These are phyloP conservation scores for Archegozetes longisetosus DNA, from an alignment of 1,140 invertebrate genomes.

Conservation along the genomic window DNA sequence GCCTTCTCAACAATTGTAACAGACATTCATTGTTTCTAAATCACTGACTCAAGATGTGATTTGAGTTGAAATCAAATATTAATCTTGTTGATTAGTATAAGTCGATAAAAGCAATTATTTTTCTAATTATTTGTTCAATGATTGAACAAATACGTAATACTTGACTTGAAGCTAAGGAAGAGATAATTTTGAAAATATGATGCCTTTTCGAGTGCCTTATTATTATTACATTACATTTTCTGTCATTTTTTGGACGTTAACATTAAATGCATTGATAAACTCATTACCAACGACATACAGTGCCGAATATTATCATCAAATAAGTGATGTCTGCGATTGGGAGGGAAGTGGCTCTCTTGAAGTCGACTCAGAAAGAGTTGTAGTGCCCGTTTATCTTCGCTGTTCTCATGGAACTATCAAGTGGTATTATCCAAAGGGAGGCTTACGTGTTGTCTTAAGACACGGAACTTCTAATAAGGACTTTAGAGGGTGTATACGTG, in stretches of 20 bases:
- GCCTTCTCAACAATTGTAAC: too few relatives aligned
- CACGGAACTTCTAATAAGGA: conserved; percentile 30
- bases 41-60: too few relatives aligned
- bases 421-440: conserved; percentile 57
- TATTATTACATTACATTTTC: not conserved
- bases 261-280: not conserved
- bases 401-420: conserved; percentile 49
- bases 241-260: not conserved
- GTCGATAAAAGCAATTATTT: too few relatives aligned
- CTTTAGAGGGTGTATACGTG: conserved; percentile 50
- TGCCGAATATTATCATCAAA: not conserved
- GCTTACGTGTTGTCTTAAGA: conserved; percentile 46
- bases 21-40: too few relatives aligned
- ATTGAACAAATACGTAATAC: too few relatives aligned
- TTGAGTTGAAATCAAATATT: too few relatives aligned
- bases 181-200: too few relatives aligned
- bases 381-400: conserved; percentile 56
- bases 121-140: too few relatives aligned
- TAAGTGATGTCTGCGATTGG: conserved; percentile 15
- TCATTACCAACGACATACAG: not conserved
- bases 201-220: too few relatives aligned
- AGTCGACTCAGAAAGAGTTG: conserved; percentile 35
- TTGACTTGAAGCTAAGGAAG: too few relatives aligned
- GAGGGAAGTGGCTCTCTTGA: conserved; percentile 13
- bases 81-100: too few relatives aligned